phyloP scores from a whole-genome alignment of 2,113 vertebrate species.

The Rhabdornis inornatus region DNA sequence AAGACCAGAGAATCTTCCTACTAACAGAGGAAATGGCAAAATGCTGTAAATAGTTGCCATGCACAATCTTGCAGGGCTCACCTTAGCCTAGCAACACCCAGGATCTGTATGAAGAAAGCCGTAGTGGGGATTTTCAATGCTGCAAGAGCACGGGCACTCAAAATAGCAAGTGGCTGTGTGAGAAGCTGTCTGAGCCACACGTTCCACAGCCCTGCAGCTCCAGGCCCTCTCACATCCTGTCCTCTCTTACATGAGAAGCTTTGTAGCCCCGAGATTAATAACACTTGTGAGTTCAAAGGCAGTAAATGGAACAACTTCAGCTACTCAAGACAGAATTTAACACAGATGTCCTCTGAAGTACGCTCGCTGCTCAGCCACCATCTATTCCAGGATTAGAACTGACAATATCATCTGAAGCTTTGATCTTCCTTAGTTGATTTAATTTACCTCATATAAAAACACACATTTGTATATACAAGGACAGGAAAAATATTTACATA shows the following conservation, averaged over 20 bases:
- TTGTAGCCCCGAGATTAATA: not conserved
- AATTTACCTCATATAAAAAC: slow-evolving; percentile 48
- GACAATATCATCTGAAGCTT: not conserved
- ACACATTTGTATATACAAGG: slow-evolving; percentile 21
- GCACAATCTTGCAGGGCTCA: not conserved
- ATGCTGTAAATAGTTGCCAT: accelerated
- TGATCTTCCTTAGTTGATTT: slow-evolving; percentile 45
- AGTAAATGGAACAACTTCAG: not conserved
- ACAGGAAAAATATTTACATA: slow-evolving; percentile 11
- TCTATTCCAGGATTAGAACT: not conserved
- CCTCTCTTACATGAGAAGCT: not conserved
- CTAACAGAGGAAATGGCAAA: not conserved
- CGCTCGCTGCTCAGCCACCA: not conserved
- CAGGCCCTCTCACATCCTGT: slow-evolving; percentile 40
- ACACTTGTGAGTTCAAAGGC: slow-evolving; percentile 41
- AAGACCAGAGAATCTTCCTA: not conserved
- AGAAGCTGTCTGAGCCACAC: not conserved
- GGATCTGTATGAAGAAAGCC: not conserved
- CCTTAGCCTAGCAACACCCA: not conserved
- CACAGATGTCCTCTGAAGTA: slow-evolving; percentile 3
- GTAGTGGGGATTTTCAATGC: accelerated
- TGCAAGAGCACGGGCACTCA: accelerated
- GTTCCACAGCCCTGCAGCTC: not conserved
- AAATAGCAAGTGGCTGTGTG: not conserved
- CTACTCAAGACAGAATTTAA: not conserved